Evolutionary conservation across 2,797 vertebrate species (phyloP).

Genomic region (Takifugu rubripes): DNA sequence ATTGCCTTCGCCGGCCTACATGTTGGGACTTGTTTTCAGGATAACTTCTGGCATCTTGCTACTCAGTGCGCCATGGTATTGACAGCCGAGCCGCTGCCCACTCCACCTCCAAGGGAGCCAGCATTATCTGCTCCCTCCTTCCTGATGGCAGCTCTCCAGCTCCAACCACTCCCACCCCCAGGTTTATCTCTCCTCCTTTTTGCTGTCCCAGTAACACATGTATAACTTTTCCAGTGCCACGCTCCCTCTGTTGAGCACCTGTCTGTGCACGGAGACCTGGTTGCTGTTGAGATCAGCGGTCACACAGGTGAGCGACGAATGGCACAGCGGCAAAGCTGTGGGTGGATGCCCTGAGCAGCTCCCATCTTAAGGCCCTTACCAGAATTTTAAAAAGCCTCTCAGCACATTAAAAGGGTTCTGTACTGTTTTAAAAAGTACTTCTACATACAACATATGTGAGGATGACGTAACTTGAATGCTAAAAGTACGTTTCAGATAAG

Average conservation of each 20-base stretch:
- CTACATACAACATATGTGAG: no score
- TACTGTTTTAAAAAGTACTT: no score
- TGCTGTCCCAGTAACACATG: slow-evolving; percentile 32
- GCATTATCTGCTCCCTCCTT: slow-evolving; percentile 66
- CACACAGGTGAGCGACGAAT: slow-evolving; percentile 15
- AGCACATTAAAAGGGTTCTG: background rate
- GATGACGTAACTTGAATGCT: no score
- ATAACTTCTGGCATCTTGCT: slow-evolving; percentile 46
- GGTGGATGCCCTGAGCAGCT: slow-evolving; percentile 9
- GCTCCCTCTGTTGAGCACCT: slow-evolving; percentile 8
- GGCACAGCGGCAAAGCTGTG: background rate
- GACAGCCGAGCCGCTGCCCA: slow-evolving; percentile 52
- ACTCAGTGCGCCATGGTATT: slow-evolving; percentile 38
- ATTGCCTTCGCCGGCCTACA: slow-evolving; percentile 39
- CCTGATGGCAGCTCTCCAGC: slow-evolving; percentile 61
- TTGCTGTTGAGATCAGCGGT: slow-evolving; percentile 27
- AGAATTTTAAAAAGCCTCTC: no score
- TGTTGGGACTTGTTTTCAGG: slow-evolving; percentile 48
- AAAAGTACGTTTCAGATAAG: no score
- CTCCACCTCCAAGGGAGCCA: slow-evolving; percentile 60
- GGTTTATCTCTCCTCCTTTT: slow-evolving; percentile 49
- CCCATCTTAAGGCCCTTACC: slow-evolving; percentile 3
- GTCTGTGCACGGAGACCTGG: slow-evolving; percentile 17
- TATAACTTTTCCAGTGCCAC: slow-evolving; percentile 18
- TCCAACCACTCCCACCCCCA: slow-evolving; percentile 47